These are phyloP conservation scores for Xenopus borealis DNA, from an alignment of 2,113 vertebrate species.

Conservation along the genomic window DNA sequence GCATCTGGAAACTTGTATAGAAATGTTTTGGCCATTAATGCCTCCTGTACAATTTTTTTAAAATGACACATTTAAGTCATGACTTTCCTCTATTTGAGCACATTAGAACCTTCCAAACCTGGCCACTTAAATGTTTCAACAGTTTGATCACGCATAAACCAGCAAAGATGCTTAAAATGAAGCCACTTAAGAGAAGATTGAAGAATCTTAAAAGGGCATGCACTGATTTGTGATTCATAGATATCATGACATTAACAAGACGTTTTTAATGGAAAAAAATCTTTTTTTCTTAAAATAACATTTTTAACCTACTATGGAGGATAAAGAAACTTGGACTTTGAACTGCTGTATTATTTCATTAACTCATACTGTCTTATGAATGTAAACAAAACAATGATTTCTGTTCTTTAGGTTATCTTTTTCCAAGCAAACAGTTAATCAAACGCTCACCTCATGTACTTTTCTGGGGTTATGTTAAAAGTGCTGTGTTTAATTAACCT, in stretches of 20 bases:
- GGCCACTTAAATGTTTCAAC: conserved; percentile 68
- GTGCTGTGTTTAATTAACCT: conserved; percentile 65
- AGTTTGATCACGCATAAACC: conserved; percentile 87
- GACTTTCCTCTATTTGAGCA: conserved; percentile 77
- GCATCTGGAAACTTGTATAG: conserved; percentile 62
- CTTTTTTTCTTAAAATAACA: conserved; percentile 64
- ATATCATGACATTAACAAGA: conserved; percentile 60
- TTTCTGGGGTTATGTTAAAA: conserved; percentile 67
- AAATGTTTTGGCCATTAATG: conserved; percentile 59
- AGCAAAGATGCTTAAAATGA: conserved; percentile 80
- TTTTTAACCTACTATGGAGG: conserved; percentile 55
- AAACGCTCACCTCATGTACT: conserved; percentile 69
- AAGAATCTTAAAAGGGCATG: conserved; percentile 60
- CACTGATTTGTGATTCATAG: conserved; percentile 44
- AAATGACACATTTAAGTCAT: conserved; percentile 60
- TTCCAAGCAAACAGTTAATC: conserved; percentile 54
- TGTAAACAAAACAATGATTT: conserved; percentile 66
- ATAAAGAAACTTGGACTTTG: conserved; percentile 60
- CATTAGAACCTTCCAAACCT: conserved; percentile 76
- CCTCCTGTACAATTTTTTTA: conserved; percentile 57
- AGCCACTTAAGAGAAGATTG: conserved; percentile 54
- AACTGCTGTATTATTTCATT: conserved; percentile 48
- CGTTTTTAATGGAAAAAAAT: conserved; percentile 50
- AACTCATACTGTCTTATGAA: conserved; percentile 55
- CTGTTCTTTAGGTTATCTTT: conserved; percentile 17